Evolutionary conservation across 2,797 vertebrate species (phyloP).

Genomic region (Diglossa cyanea): DNA sequence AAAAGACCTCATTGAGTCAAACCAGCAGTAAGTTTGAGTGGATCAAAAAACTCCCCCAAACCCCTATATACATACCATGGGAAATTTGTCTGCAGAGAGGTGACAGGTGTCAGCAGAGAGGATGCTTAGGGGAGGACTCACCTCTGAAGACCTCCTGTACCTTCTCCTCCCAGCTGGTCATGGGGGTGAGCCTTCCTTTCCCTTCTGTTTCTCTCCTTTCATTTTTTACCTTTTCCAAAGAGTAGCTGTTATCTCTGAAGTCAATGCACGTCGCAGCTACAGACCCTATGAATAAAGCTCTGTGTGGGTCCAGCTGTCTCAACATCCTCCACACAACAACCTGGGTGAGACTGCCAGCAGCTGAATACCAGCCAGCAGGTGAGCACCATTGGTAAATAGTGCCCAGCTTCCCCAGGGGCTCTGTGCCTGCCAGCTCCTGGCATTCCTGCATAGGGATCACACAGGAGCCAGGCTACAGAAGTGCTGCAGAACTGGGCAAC

Average conservation of each 20-base stretch:
- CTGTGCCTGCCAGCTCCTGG: not conserved
- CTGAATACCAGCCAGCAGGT: not conserved
- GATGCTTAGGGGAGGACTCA: not conserved
- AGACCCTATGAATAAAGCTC: not conserved
- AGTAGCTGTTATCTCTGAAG: not conserved
- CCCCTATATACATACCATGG: not conserved
- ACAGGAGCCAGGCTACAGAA: not conserved
- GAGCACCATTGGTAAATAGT: not conserved
- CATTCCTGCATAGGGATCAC: not conserved
- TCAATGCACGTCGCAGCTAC: accelerated
- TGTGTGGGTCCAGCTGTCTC: not conserved
- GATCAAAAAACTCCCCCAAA: accelerated
- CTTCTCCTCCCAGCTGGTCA: not conserved
- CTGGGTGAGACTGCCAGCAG: not conserved
- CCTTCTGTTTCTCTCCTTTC: not conserved
- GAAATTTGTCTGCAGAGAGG: not conserved
- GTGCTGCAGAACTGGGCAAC: not conserved
- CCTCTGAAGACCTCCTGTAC: not conserved
- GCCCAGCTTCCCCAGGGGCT: not conserved
- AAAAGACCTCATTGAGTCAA: not conserved
- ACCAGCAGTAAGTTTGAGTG: not conserved
- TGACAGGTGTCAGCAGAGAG: not conserved
- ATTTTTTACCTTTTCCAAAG: not conserved
- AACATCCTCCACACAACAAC: not conserved
- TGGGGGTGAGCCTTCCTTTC: accelerated